These are phyloP conservation scores for Lethocerus indicus DNA, from an alignment of 1,140 invertebrate genomes.

Conservation along the genomic window DNA sequence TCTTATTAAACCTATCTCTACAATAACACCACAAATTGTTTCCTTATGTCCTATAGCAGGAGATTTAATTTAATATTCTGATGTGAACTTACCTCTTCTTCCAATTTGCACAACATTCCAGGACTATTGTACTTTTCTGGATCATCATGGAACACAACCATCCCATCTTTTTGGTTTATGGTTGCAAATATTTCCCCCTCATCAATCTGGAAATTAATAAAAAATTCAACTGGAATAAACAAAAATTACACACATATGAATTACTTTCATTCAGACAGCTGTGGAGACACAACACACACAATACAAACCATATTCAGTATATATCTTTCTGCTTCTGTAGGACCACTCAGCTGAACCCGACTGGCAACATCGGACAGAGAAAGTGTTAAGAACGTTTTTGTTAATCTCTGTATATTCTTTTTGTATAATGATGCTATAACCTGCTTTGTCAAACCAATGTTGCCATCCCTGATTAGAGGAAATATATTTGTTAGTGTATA, in stretches of 20 bases:
- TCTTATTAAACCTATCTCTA: background rate
- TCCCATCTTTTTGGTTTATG: conserved; percentile 95
- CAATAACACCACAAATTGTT: background rate
- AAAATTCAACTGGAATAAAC: background rate
- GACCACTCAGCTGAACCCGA: conserved; percentile 65
- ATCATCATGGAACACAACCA: conserved; percentile 92
- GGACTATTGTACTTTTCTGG: conserved; percentile 89
- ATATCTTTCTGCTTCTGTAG: conserved; percentile 81
- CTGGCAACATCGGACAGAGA: conserved; percentile 86
- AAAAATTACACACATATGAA: background rate
- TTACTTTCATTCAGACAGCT: background rate
- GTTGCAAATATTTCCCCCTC: conserved; percentile 93
- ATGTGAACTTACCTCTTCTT: conserved; percentile 31
- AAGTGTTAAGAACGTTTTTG: conserved; percentile 92
- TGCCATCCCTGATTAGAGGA: conserved; percentile 46
- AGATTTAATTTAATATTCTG: background rate
- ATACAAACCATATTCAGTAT: conserved; percentile 81
- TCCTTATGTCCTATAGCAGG: background rate
- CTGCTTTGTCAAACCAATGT: conserved; percentile 66
- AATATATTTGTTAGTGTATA: background rate
- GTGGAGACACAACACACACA: conserved; percentile 2
- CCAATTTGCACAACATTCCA: conserved; percentile 65
- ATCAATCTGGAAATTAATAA: conserved; percentile 57
- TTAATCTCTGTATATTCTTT: conserved; percentile 92
- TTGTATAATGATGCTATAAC: conserved; percentile 80